phyloP scores from a whole-genome alignment of 2,888 invertebrate genomes.

The Acleris holmiana region DNA sequence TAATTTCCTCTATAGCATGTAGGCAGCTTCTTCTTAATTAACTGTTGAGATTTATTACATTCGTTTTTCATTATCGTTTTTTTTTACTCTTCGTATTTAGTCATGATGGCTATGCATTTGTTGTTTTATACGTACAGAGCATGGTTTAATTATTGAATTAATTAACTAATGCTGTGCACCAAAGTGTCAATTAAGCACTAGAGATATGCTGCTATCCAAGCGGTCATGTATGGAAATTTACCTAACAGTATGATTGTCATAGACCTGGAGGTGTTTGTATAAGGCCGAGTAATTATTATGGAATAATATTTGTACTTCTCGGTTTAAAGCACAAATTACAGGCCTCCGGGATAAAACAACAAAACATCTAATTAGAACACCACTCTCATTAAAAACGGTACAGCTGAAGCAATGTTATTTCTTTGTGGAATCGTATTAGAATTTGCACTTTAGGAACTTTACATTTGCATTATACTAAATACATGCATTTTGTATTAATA shows the following conservation, averaged over 20 bases:
- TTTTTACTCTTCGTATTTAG: background rate
- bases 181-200: background rate
- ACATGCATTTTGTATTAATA: too few relatives aligned
- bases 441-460: too few relatives aligned
- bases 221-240: background rate
- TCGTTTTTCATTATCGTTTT: background rate
- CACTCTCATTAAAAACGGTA: too few relatives aligned
- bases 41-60: slow-evolving; percentile 14
- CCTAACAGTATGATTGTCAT: background rate
- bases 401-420: too few relatives aligned
- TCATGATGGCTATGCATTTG: too few relatives aligned
- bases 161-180: background rate
- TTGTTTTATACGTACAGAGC: background rate
- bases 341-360: too few relatives aligned
- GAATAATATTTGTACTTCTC: background rate
- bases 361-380: too few relatives aligned
- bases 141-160: background rate
- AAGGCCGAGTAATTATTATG: background rate
- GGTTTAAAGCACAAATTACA: too few relatives aligned
- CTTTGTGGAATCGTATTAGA: too few relatives aligned
- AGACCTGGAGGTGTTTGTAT: slow-evolving; percentile 1
- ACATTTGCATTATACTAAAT: too few relatives aligned
- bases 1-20: slow-evolving; percentile 20
- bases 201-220: background rate
- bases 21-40: slow-evolving; percentile 36